A percentile compares a stretch with the other conserved stretches of the same genome.
These are phyloP conservation scores for Brevimyrus niger DNA, from an alignment of 2,113 vertebrate genomes.

Conservation along the genomic window DNA sequence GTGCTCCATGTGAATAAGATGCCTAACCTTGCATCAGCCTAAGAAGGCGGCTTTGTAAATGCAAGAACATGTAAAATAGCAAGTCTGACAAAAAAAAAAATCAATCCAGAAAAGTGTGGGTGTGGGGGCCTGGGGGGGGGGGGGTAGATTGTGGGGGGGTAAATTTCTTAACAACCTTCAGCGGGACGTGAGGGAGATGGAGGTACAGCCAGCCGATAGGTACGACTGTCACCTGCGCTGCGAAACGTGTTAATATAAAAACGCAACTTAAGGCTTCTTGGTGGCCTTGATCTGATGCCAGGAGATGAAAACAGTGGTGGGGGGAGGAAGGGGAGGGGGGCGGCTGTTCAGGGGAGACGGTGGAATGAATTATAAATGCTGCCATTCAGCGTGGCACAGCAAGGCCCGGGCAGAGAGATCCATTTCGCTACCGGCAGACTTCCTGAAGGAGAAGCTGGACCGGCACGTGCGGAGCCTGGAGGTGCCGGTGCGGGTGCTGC, in stretches of 20 bases:
- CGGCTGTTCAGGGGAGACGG: neutral
- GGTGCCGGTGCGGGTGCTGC: constrained; percentile 74
- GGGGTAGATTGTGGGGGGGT: neutral
- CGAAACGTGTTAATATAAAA: neutral
- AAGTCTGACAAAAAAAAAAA: neutral
- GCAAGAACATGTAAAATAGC: neutral
- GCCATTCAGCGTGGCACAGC: neutral
- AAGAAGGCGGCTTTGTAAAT: neutral
- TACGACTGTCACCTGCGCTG: neutral
- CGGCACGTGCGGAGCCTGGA: constrained; percentile 72
- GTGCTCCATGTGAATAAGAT: neutral
- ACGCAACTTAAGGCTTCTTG: neutral
- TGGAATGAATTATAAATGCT: neutral
- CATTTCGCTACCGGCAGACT: constrained; percentile 60
- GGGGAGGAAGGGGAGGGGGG: neutral
- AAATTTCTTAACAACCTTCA: neutral
- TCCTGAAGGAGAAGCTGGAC: constrained; percentile 80
- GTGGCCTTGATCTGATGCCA: neutral
- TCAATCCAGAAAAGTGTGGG: neutral
- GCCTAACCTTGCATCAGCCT: neutral
- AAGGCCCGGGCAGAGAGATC: neutral
- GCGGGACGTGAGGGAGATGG: neutral
- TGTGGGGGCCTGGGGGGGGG: neutral
- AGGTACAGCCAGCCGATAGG: neutral
- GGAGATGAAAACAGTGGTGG: neutral